Evolutionary conservation across 2,888 invertebrate genomes (phyloP), one percentile per base, ranked within the genome.

Genomic region (Eueremaeus valkanovi): DNA sequence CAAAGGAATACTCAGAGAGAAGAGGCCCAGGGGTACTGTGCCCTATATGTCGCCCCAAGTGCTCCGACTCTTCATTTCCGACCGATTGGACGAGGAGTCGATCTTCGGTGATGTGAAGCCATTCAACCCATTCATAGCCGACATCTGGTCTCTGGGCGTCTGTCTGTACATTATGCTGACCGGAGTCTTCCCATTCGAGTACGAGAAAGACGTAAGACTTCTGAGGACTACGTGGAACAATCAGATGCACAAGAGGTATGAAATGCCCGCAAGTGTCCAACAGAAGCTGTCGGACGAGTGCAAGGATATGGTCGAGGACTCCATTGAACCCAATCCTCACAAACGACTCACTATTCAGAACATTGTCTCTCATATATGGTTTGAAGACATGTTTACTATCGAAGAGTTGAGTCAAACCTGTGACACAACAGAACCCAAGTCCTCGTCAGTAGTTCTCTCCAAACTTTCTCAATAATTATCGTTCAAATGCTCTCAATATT

Each of bases 51-150:
- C 58, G 11, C 58, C 58, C 1, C 58, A 58, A 58, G 58, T 58
- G 2, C 58, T 58, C 9, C 24, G 27, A 27, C 58, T 58, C 3
- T 58, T 29, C 18, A 29, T 58, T 2, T 16, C 3, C 11, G 58
- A 58, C 11, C 5, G 16, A 16, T 29, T 58, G 58, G 13, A 58
- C 29, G 58, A 58, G 11, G 58, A 58, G 29, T 58, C 58, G 3
- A 9, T 58, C 29, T 58, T 29, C 11, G 58, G 58, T 2, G 18
- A 58, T 13, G 13, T 29, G 21, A 27, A 18, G 18, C 58, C 58
- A 8, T 58, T 58, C 58, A 58, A 58, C 16, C 58, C 58, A 29
- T 58, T 58, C 29, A 58, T 58, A 13, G 58, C 58, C 16, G 58
- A 58, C 16, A 13, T 58, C 31, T 58, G 58, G 58, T 27, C 58